These are phyloP conservation scores for rat (Rattus norvegicus) DNA, from an alignment of 2,113 vertebrate genomes.

Conservation along the genomic window GRCr8 NC_086019.1:8728501-8729000, in stretches of 20 bases:
- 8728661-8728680: not conserved
- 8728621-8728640: not conserved
- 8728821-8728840: not conserved
- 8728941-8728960: not conserved
- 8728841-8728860: not conserved
- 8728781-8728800: not conserved
- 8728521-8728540: not conserved
- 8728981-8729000: not conserved
- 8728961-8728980: not conserved
- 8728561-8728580: not conserved
- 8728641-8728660: not conserved
- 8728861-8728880: not conserved
- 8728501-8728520: conserved; percentile 13
- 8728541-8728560: not conserved
- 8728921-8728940: not conserved
- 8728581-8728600: not conserved
- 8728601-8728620: not conserved
- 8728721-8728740: not conserved
- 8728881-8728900: not conserved
- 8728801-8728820: not conserved
- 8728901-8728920: not conserved
- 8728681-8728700: not conserved
- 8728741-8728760: not conserved
- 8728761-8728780: not conserved
- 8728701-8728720: not conserved